Evolutionary conservation across 2,797 vertebrate species (phyloP), one percentile per base, ranked within the genome.

Genomic region (Gymnodraco acuticeps): DNA sequence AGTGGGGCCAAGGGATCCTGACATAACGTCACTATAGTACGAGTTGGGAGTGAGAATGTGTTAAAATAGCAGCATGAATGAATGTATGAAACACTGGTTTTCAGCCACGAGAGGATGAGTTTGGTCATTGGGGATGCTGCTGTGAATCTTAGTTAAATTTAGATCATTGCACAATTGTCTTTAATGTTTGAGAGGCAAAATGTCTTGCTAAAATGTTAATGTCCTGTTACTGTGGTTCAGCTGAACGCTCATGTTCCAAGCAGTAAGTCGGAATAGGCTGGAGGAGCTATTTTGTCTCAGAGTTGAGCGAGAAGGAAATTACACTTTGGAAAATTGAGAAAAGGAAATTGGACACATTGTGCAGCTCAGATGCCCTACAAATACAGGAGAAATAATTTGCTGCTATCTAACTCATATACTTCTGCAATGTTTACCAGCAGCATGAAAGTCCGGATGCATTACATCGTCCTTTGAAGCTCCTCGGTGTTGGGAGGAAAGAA

Each of bases 341-440:
- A 11, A 76, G 23, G 46, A 82, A 86, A 87, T 80, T 78, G 72
- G 59, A 82, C 72, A 77, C 43, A 82, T 80, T 81, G 74, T 75
- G 68, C 43, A 51, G 43, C 52, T 80, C 20, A 66, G 64, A 77
- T 64, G 53, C 55, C 53, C 60, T 13, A 51, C 52, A 75, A 82
- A 83, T 71, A 71, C 65, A 73, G 13, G 15, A 41, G 19, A 68
- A 72, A 80, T 78, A 87, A 81, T 85, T 70, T 73, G 64, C 51
- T 19, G 68, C 70, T 53, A 52, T 78, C 78, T 70, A 64, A 60
- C 66, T 80, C 1, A 0, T 47, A 51, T n/a, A 27, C 46, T 73
- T 68, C 63, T 70, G 27, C 50, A 71, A 10, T 84, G 63, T 83
- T 77, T 73, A 70, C 70, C 68, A 82, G 58, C 68, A 82, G 58